phyloP scores from a whole-genome alignment of 2,113 vertebrate genomes.

The Genyomyrus donnyi region DNA sequence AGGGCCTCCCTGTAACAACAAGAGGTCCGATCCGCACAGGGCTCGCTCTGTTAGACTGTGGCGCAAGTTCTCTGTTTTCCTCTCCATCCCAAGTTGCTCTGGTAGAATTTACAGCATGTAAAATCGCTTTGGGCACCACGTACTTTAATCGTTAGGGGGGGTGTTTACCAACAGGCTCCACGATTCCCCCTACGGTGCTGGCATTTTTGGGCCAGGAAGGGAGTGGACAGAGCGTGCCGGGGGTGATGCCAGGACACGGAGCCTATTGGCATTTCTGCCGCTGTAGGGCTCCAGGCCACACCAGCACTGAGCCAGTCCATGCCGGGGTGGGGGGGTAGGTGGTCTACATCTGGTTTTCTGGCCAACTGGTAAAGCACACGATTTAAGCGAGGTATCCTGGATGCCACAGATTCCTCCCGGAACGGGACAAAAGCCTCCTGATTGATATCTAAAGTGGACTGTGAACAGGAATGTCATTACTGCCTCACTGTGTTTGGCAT shows the following conservation, averaged over 20 bases:
- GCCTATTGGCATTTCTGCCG: background rate
- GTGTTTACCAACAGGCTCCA: background rate
- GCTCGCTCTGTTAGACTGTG: background rate
- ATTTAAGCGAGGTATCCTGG: background rate
- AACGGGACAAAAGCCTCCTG: background rate
- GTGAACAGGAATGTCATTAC: background rate
- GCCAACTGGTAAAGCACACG: background rate
- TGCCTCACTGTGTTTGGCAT: background rate
- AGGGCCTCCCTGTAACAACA: background rate
- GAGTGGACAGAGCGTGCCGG: background rate
- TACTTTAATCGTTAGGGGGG: background rate
- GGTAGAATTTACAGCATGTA: background rate
- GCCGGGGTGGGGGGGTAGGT: background rate
- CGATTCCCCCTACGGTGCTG: background rate
- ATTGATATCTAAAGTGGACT: constrained; percentile 11
- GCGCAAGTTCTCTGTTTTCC: background rate
- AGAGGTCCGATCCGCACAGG: background rate
- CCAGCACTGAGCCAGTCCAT: background rate
- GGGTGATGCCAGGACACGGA: background rate
- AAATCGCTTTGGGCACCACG: background rate
- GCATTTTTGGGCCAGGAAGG: background rate
- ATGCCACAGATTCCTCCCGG: background rate
- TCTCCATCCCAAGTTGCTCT: background rate
- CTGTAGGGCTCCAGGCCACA: background rate
- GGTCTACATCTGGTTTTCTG: background rate